These are phyloP conservation scores for Alligator sinensis DNA, from an alignment of 2,113 vertebrate species.

Conservation along the genomic window DNA sequence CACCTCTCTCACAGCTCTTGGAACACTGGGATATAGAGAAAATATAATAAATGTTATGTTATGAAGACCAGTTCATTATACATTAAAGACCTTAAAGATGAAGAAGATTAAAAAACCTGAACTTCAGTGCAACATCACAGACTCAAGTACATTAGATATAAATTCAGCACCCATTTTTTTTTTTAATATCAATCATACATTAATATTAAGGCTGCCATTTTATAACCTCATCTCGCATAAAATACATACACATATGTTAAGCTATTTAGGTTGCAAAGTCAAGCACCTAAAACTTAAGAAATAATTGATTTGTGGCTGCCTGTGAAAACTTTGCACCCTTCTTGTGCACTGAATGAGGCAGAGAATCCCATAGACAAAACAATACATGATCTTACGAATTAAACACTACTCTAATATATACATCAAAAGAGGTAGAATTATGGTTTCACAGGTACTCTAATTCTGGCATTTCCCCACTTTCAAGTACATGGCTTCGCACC, in stretches of 20 bases:
- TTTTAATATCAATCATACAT: background rate
- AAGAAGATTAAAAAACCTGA: background rate
- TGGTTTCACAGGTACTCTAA: background rate
- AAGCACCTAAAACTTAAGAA: background rate
- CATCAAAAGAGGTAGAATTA: background rate
- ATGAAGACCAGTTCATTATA: background rate
- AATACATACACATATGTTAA: background rate
- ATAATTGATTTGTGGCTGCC: background rate
- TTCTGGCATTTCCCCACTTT: background rate
- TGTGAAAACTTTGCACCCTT: background rate
- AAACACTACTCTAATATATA: background rate
- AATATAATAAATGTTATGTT: background rate
- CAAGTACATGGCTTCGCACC: background rate
- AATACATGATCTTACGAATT: background rate
- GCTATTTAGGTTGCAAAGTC: background rate
- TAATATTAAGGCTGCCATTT: background rate
- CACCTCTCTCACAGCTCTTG: constrained; percentile 88
- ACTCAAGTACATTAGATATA: background rate
- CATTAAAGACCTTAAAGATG: background rate
- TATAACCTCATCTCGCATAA: background rate
- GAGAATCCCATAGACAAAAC: background rate
- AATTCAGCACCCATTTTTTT: background rate
- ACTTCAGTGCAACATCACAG: background rate
- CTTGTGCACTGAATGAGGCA: background rate
- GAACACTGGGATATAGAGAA: constrained; percentile 85